A percentile compares a stretch with the other conserved stretches of the same genome.
phyloP scores from a whole-genome alignment of 2,888 invertebrate species.

The Cryptophagus acutangulus region DNA sequence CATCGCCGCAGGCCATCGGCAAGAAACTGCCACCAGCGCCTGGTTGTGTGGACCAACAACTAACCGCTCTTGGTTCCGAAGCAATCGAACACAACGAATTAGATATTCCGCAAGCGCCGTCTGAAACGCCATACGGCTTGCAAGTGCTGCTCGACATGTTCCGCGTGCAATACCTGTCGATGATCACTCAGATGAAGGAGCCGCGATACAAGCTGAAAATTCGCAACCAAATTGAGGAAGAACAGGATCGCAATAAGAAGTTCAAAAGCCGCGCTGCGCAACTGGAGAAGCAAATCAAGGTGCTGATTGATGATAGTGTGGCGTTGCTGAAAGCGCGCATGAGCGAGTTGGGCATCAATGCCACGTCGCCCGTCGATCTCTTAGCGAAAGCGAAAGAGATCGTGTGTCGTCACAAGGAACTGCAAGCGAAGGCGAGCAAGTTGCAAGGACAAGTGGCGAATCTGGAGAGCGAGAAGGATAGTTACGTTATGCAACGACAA shows the following conservation, averaged over 20 bases:
- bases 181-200: constrained; percentile 78
- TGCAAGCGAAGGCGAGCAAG: constrained; percentile 83
- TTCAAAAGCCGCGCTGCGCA: constrained; percentile 81
- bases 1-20: constrained; percentile 67
- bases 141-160: constrained; percentile 84
- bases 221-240: constrained; percentile 71
- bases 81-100: constrained; percentile 71
- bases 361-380: constrained; percentile 78
- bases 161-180: constrained; percentile 78
- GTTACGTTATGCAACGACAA: constrained; percentile 65
- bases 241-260: constrained; percentile 71
- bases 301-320: constrained; percentile 88
- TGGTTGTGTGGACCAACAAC: constrained; percentile 86
- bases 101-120: constrained; percentile 73
- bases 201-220: constrained; percentile 69
- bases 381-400: constrained; percentile 87
- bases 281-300: constrained; percentile 88
- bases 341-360: constrained; percentile 87
- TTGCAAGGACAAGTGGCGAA: constrained; percentile 76
- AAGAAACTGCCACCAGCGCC: constrained; percentile 81
- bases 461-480: constrained; percentile 73
- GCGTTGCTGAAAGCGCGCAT: constrained; percentile 82
- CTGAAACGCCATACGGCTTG: constrained; percentile 76
- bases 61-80: constrained; percentile 71
- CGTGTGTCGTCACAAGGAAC: constrained; percentile 85